Conservation (phyloP, 1,140 invertebrate species). For the Zaprionus ornatus region DNA sequence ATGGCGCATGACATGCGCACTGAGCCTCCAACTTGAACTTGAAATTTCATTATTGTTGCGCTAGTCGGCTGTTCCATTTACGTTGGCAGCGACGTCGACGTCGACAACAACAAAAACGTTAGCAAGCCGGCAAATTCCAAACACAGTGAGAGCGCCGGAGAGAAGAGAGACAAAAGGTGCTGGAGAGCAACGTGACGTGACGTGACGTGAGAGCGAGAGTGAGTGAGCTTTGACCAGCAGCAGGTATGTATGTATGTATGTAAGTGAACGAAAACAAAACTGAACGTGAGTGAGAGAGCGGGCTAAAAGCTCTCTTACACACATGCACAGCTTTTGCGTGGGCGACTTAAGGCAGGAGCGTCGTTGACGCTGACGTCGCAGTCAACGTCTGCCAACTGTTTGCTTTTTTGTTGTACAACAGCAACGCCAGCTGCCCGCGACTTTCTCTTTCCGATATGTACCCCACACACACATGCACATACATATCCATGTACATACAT, state of each 20-base stretch:
- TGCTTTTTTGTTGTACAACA: conserved; percentile 71
- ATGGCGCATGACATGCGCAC: conserved; percentile 75
- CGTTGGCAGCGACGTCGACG: conserved; percentile 13
- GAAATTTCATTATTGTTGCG: conserved; percentile 68
- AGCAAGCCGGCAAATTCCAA: conserved; percentile 41
- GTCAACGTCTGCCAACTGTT: conserved; percentile 69
- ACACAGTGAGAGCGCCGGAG: background rate
- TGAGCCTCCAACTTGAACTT: conserved; percentile 73
- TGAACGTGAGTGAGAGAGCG: conserved; percentile 13
- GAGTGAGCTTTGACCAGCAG: conserved; percentile 18
- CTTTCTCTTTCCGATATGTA: conserved; percentile 45
- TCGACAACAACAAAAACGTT: background rate
- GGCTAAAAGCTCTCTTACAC: conserved; percentile 24
- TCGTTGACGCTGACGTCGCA: conserved; percentile 32
- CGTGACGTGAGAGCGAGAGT: conserved; percentile 16
- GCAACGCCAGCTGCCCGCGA: conserved; percentile 46
- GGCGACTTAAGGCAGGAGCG: conserved; percentile 63
- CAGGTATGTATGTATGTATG: conserved; percentile 42
- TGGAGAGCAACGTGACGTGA: conserved; percentile 12
- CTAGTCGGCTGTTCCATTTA: conserved; percentile 41
- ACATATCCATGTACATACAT: conserved; percentile 11
- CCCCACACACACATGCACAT: background rate
- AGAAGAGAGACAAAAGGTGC: background rate
- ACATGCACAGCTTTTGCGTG: conserved; percentile 67
- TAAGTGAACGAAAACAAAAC: conserved; percentile 25